These are phyloP conservation scores for Amphipoea lucens DNA, from an alignment of 2,888 invertebrate genomes.

Conservation along the genomic window DNA sequence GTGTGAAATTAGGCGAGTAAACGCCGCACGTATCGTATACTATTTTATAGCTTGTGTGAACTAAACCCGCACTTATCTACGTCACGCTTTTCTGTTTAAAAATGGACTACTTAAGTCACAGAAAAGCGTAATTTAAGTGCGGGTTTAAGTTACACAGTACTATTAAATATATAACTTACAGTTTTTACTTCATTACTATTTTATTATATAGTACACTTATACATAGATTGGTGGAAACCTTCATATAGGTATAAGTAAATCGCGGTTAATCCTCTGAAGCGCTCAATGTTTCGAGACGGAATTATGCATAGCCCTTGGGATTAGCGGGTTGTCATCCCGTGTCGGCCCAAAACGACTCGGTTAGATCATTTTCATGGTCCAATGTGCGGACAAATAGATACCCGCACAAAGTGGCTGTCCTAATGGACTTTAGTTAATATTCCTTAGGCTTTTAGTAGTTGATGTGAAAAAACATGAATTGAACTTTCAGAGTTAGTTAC, in stretches of 20 bases:
- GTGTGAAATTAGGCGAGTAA: neutral
- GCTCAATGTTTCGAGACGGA: constrained; percentile 86
- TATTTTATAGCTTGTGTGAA: neutral
- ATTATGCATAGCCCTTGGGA: constrained; percentile 87
- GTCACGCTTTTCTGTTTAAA: neutral
- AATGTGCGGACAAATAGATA: constrained; percentile 74
- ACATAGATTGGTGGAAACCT: constrained; percentile 74
- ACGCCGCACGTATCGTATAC: neutral
- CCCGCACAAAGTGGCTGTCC: constrained; percentile 59
- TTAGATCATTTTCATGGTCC: constrained; percentile 82
- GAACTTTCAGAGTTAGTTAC: neutral
- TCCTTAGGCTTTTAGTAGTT: constrained; percentile 23
- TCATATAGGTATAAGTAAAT: constrained; percentile 78
- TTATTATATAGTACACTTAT: neutral
- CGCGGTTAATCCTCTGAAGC: constrained; percentile 83
- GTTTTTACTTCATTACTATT: neutral
- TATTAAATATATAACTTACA: neutral
- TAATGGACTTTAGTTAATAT: constrained; percentile 56
- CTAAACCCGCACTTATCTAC: neutral
- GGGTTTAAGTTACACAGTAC: neutral
- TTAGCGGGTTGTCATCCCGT: constrained; percentile 86
- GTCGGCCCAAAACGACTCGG: constrained; percentile 80
- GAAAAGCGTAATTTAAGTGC: neutral
- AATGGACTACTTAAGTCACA: neutral
- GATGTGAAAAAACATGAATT: neutral